Base-by-base conservation (phyloP, 2,888 invertebrate species). In the Venustoraphidia nigricollis region DNA sequence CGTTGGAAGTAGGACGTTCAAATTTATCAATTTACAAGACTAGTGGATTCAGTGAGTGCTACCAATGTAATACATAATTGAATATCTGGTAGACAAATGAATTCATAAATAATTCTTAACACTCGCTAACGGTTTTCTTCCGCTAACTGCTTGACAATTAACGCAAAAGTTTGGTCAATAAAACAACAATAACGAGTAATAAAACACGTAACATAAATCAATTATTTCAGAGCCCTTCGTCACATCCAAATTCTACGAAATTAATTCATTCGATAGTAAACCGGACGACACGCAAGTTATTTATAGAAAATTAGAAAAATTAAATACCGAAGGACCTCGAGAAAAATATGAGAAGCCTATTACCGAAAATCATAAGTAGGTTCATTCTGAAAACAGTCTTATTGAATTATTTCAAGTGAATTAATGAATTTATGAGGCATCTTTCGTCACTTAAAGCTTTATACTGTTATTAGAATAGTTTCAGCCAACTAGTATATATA, bases 291-390 rank as follows among this genome's bases (percentile, higher is more conserved):
- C 55, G 38, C 52, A 58, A 41, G 49, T 58, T 36, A 53, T 63
- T 1, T 53, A 60, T 36, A 55, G 58, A 51, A 58, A 61, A 48
- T 53, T 62, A 3, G 48, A 61, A 13, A 57, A 58, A 47, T 56
- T 68, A 44, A 57, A 58, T 51, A 55, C 56, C 10, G 47, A 54
- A 35, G 58, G 59, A 8, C 64, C 64, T 1, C 52, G 56, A 37
- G 60, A 66, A 51, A 64, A 60, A 54, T 62, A 60, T 50, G 39
- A 47, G 10, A 48, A 54, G 34, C 63, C 65, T 6, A 53, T 57
- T 27, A 65, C 67, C 34, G 67, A 68, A 60, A 68, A 65, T 52
- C 67, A 68, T 59, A 58, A 51, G 67, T 66, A 55, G 45, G 45
- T 27, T 27, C 27, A 27, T 6, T 27, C 6, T 27, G 6, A 27